These are phyloP conservation scores for Calyptomena viridis DNA, from an alignment of 2,113 vertebrate species.

Conservation along the genomic window DNA sequence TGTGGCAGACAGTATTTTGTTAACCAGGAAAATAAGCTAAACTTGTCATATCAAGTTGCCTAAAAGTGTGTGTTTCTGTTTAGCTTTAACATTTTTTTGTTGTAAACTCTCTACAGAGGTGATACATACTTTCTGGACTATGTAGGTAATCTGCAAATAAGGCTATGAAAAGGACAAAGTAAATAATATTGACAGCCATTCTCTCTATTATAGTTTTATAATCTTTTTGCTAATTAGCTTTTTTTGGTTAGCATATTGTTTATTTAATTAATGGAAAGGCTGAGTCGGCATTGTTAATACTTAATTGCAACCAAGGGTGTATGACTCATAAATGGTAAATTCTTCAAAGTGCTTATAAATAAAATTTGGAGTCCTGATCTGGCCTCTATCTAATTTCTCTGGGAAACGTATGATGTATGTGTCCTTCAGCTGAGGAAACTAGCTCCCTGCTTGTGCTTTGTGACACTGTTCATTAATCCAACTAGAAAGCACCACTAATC, in stretches of 20 bases:
- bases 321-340: neutral
- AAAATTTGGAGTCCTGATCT: neutral
- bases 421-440: neutral
- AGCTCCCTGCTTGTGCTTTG: neutral
- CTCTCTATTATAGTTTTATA: neutral
- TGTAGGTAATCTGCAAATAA: constrained; percentile 15
- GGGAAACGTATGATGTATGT: neutral
- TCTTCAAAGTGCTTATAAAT: neutral
- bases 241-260: neutral
- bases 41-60: neutral
- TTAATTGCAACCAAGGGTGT: neutral
- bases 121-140: neutral
- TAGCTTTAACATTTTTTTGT: neutral
- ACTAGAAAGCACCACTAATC: neutral
- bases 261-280: neutral
- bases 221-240: neutral
- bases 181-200: neutral
- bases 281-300: neutral
- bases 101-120: neutral
- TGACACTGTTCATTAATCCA: neutral
- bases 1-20: constrained; percentile 7
- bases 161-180: neutral
- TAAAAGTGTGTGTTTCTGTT: neutral
- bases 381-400: neutral
- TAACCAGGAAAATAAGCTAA: neutral